Evolutionary conservation across 1,140 invertebrate genomes (phyloP).

Genomic region (Drosophila repletoides): DNA sequence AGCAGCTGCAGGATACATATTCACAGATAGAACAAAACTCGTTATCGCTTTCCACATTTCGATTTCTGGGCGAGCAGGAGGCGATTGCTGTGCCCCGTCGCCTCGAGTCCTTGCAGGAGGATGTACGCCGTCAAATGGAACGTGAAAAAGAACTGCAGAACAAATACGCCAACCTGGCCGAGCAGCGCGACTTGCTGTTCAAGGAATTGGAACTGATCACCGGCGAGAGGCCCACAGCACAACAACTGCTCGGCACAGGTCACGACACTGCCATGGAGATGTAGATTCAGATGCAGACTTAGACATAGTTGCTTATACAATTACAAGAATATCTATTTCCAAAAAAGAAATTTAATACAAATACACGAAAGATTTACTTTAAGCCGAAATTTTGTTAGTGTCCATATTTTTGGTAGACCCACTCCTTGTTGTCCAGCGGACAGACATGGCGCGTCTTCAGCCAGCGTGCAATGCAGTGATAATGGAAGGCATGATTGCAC

Average conservation of each 20-base stretch:
- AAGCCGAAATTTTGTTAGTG: slow-evolving; percentile 28
- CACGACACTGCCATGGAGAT: slow-evolving; percentile 18
- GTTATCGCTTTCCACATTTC: slow-evolving; percentile 96
- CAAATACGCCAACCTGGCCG: slow-evolving; percentile 66
- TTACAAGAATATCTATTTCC: slow-evolving; percentile 1
- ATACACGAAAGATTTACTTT: background rate
- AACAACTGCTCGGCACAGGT: slow-evolving; percentile 49
- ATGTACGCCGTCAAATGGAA: slow-evolving; percentile 95
- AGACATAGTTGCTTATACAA: background rate
- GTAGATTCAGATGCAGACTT: background rate
- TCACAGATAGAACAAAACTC: slow-evolving; percentile 95
- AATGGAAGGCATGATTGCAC: slow-evolving; percentile 99
- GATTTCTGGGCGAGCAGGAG: slow-evolving; percentile 95
- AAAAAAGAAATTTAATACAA: slow-evolving; percentile 13
- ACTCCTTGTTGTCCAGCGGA: slow-evolving; percentile 99
- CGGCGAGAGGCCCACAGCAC: slow-evolving; percentile 39
- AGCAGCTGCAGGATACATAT: slow-evolving; percentile 93
- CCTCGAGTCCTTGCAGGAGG: slow-evolving; percentile 94
- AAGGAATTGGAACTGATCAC: slow-evolving; percentile 49
- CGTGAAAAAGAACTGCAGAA: slow-evolving; percentile 93
- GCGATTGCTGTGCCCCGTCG: slow-evolving; percentile 94
- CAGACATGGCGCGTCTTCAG: slow-evolving; percentile 99
- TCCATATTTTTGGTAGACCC: slow-evolving; percentile 96
- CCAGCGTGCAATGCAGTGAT: slow-evolving; percentile 99
- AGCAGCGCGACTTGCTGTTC: slow-evolving; percentile 62